Evolutionary conservation across 2,888 invertebrate species (phyloP), one percentile per base, ranked within the genome.

Genomic region (Ochropacha duplaris): DNA sequence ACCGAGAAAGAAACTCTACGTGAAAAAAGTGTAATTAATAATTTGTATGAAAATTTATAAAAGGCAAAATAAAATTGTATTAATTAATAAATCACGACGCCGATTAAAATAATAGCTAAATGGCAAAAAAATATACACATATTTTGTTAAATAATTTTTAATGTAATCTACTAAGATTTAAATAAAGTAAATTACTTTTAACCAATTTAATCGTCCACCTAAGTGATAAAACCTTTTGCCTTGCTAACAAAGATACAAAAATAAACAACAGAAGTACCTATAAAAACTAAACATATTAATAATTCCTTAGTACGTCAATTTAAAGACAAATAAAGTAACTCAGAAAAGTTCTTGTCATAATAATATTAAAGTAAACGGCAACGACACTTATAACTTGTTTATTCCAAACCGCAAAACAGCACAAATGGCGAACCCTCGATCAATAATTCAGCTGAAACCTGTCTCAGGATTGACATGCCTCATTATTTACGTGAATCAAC

Each of bases 401-500:
- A 19, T 44, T 44, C 44, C 16, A 44, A 44, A 44, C 44, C 19
- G 44, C 52, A 31, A 52, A 31, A 52, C 14, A 52, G 22, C 19
- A 22, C 14, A 50, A 57, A 61, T 57, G 14, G 22, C 49, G 60
- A 55, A 49, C 39, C 49, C 36, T 52, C 60, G 59, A 66, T 67
- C 64, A 67, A 67, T 69, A 61, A 67, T 69, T 66, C 66, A 61
- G 56, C 56, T 36, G 54, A 61, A 61, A 61, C 58, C 61, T 61
- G 67, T 61, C 61, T 57, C 49, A 57, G 62, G 63, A 59, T 62
- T 64, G 71, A 68, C 68, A 65, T 60, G 55, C 44, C 60, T 65
- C 67, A 66, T 71, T 71, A 68, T 67, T 71, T 70, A 66, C 59
- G 57, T 58, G 57, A 65, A 64, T 64, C 66, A 63, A 64, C 64